phyloP scores from a whole-genome alignment of 2,113 vertebrate genomes.

The Malurus alboscapulatus region DNA sequence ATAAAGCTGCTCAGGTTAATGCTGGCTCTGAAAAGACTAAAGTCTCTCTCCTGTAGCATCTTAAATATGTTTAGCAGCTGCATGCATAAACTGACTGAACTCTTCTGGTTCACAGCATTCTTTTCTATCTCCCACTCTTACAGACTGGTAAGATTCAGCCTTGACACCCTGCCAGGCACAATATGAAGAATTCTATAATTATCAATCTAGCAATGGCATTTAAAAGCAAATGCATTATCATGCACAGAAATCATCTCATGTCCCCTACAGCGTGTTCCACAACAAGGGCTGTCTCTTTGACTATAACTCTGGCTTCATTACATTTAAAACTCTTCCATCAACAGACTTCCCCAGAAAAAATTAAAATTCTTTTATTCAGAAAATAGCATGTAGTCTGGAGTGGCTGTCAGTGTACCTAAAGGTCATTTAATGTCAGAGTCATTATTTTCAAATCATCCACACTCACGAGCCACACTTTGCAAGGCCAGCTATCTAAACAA shows the following conservation, averaged over 20 bases:
- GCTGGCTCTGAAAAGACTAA: neutral
- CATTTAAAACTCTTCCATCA: conserved; percentile 34
- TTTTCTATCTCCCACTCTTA: conserved; percentile 32
- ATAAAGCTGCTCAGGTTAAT: neutral
- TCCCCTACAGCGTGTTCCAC: conserved; percentile 38
- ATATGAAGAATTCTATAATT: conserved; percentile 73
- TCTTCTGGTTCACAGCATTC: neutral
- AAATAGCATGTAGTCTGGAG: neutral
- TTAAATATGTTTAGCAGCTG: conserved; percentile 16
- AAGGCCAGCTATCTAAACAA: neutral
- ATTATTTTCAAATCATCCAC: conserved; percentile 39
- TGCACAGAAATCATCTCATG: conserved; percentile 50
- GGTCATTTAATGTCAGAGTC: conserved; percentile 38
- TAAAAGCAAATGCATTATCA: conserved; percentile 66
- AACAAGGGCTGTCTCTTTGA: conserved; percentile 37
- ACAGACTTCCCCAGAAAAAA: neutral
- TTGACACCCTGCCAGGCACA: conserved; percentile 62
- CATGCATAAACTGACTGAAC: conserved; percentile 25
- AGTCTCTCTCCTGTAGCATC: neutral
- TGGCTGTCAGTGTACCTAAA: conserved; percentile 23
- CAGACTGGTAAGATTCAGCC: conserved; percentile 17
- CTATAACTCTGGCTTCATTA: conserved; percentile 29
- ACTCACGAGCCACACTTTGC: neutral
- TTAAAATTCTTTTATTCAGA: neutral
- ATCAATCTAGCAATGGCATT: conserved; percentile 62